These are phyloP conservation scores for Xanthostigma xanthostigma DNA, from an alignment of 2,888 invertebrate genomes.

Conservation along the genomic window DNA sequence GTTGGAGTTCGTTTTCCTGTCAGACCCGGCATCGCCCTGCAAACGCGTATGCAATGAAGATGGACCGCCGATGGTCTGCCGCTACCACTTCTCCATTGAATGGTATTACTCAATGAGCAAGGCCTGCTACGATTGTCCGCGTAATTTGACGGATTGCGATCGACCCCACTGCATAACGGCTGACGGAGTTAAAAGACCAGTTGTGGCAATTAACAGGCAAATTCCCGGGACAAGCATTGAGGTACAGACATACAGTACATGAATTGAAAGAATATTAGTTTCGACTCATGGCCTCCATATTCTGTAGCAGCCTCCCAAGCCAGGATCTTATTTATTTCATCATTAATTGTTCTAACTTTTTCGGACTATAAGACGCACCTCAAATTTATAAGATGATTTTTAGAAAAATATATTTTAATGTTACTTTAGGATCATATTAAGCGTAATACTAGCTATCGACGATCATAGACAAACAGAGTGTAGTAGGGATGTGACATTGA, in stretches of 20 bases:
- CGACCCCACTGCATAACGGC: constrained; percentile 69
- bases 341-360: too few relatives aligned
- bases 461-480: too few relatives aligned
- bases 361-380: too few relatives aligned
- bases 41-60: constrained; percentile 45
- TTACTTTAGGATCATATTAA: too few relatives aligned
- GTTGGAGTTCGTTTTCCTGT: constrained; percentile 21
- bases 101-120: constrained; percentile 78
- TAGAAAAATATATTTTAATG: too few relatives aligned
- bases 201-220: constrained; percentile 69
- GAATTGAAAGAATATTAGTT: neutral
- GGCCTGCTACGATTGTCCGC: constrained; percentile 74
- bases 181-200: constrained; percentile 61
- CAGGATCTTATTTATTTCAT: too few relatives aligned
- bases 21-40: constrained; percentile 34
- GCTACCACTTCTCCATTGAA: constrained; percentile 60
- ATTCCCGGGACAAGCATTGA: constrained; percentile 79
- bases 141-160: constrained; percentile 55
- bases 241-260: constrained; percentile 29
- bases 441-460: too few relatives aligned
- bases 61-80: constrained; percentile 47
- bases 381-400: too few relatives aligned
- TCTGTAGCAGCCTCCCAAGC: too few relatives aligned
- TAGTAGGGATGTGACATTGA: too few relatives aligned
- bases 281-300: neutral